phyloP scores from a whole-genome alignment of 2,797 vertebrate genomes.

The Perodicticus potto region DNA sequence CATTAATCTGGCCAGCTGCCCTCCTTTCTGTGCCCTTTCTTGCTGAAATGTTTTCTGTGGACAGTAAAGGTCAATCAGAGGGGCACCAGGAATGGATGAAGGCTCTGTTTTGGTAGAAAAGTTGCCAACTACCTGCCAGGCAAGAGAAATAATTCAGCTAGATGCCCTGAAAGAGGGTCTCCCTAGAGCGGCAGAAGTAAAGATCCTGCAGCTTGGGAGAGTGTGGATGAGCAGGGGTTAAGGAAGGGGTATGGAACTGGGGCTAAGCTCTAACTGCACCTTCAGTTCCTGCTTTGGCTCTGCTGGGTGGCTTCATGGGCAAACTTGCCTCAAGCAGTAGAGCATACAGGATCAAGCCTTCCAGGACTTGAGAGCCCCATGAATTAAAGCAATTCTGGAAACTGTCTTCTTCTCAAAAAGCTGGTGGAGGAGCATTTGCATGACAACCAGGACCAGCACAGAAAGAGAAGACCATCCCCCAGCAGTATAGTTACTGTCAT shows the following conservation, averaged over 20 bases:
- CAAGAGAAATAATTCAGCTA: slow-evolving; percentile 12
- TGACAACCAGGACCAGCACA: neutral
- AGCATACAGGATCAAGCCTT: neutral
- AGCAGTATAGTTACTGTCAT: neutral
- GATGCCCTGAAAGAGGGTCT: neutral
- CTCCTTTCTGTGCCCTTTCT: neutral
- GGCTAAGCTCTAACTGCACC: neutral
- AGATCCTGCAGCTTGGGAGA: neutral
- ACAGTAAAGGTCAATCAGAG: neutral
- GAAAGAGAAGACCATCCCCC: neutral
- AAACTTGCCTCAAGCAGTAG: neutral
- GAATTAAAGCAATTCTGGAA: neutral
- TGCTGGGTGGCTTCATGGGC: neutral
- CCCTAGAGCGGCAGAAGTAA: neutral
- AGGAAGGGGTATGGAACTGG: neutral
- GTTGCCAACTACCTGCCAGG: neutral
- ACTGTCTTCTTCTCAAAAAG: neutral
- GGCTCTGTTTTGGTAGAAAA: neutral
- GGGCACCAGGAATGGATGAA: neutral
- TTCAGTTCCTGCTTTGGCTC: neutral
- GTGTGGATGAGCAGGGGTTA: neutral
- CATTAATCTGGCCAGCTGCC: neutral
- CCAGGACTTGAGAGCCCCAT: neutral
- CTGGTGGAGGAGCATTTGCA: neutral
- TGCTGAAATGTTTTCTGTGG: slow-evolving; percentile 11